Evolutionary conservation across 2,888 invertebrate genomes (phyloP).

Genomic region (Lymantria dispar): DNA sequence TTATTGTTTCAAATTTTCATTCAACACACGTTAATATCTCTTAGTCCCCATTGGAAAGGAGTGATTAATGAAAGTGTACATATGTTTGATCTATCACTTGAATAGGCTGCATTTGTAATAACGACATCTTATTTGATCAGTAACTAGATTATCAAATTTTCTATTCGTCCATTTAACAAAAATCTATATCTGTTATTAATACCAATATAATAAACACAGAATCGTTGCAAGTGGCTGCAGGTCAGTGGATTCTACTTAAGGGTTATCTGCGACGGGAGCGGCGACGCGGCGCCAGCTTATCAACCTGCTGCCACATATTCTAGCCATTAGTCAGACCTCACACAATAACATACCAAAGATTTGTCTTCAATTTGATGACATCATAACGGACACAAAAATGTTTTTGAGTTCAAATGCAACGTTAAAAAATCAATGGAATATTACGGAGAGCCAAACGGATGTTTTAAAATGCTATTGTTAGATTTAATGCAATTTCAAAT

Average conservation of each 20-base stretch:
- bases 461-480: background rate
- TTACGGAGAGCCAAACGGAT: background rate
- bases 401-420: background rate
- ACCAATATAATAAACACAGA: background rate
- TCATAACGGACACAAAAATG: slow-evolving; percentile 1
- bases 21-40: too few relatives aligned
- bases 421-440: background rate
- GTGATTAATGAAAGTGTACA: too few relatives aligned
- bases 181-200: background rate
- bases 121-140: too few relatives aligned
- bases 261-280: slow-evolving; percentile 34
- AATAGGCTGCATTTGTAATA: too few relatives aligned
- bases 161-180: too few relatives aligned
- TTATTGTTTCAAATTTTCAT: too few relatives aligned
- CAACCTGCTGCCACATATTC: slow-evolving; percentile 53
- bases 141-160: too few relatives aligned
- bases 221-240: slow-evolving; percentile 10
- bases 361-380: slow-evolving; percentile 14
- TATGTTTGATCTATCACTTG: too few relatives aligned
- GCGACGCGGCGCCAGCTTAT: slow-evolving; percentile 56
- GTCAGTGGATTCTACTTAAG: slow-evolving; percentile 29
- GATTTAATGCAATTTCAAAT: too few relatives aligned
- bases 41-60: too few relatives aligned
- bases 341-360: slow-evolving; percentile 23
- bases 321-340: slow-evolving; percentile 47